Conservation (phyloP, 2,888 invertebrate species). For the Eupelmus urozonus region DNA sequence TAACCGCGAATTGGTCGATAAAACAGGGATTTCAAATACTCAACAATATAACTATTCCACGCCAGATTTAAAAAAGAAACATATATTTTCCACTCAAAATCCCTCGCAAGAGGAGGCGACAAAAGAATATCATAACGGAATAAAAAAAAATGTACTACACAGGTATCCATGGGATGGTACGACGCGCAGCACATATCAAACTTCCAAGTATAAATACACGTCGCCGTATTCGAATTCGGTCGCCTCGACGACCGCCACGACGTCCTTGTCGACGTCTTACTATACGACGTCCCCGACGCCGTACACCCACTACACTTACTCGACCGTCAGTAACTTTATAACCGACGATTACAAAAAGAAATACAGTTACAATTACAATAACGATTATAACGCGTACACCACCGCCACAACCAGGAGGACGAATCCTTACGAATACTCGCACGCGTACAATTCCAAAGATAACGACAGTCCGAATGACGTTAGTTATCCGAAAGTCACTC, state of each 20-base stretch:
- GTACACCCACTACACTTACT: conserved; percentile 65
- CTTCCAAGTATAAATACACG: conserved; percentile 67
- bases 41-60: too few species aligned
- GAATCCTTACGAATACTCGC: conserved; percentile 64
- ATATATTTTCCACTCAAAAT: too few species aligned
- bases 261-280: conserved; percentile 60
- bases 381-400: conserved; percentile 47
- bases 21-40: not conserved
- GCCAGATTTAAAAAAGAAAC: too few species aligned
- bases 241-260: conserved; percentile 57
- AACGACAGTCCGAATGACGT: conserved; percentile 69
- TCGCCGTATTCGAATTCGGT: conserved; percentile 65
- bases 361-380: conserved; percentile 56
- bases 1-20: too few species aligned
- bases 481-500: conserved; percentile 71
- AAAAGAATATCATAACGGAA: conserved; percentile 6
- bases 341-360: conserved; percentile 64
- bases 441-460: conserved; percentile 63
- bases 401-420: conserved; percentile 65
- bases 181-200: conserved; percentile 71
- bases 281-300: conserved; percentile 64
- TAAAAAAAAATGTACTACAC: conserved; percentile 63
- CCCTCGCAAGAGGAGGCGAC: too few species aligned
- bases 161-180: conserved; percentile 74
- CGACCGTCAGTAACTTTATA: conserved; percentile 67